Evolutionary conservation across 2,888 invertebrate species (phyloP), one percentile per base, ranked within the genome.

Genomic region (Dryobota labecula): DNA sequence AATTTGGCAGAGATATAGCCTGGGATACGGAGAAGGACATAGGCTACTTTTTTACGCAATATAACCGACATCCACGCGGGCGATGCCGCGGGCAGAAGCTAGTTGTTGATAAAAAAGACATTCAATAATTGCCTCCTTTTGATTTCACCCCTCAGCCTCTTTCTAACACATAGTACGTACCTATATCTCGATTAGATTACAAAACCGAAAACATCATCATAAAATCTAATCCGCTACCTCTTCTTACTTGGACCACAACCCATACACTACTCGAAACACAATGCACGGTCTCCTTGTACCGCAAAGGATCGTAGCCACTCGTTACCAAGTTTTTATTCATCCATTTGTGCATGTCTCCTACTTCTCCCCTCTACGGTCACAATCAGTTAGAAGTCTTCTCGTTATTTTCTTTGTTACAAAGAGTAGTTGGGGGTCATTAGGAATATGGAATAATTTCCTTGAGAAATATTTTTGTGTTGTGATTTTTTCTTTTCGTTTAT

Each of bases 221-320:
- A 20, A 30, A 56, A 57, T 33, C 0, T 1, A n/a, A 18, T 0
- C 51, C 45, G 24, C 70, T 27, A 0, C 0, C 8, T 20, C 45
- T 7, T 36, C 0, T 61, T 18, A 47, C 73, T 85, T 81, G 70
- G 2, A 62, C 87, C 83, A 77, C 5, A 33, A 80, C 82, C 84
- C 79, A 84, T 79, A 88, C 86, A 87, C 87, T 90, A 90, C 92
- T 92, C 86, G 87, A 90, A 90, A 90, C 90, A 92, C 91, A 92
- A 92, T 90, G 87, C 87, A 84, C 78, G 86, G 84, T 85, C 88
- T 86, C 90, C 91, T 92, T 91, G 90, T 90, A 85, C 87, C 69
- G 84, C 86, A 86, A 88, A 88, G 90, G 80, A 85, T 82, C 80
- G 75, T 70, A 76, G 76, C 84, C 87, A 88, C 89, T 86, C 87